Percentiles rank a stretch among this genome's conserved stretches.
These are phyloP conservation scores for Harpagifer antarcticus DNA, from an alignment of 2,797 vertebrate genomes.

Conservation along the genomic window DNA sequence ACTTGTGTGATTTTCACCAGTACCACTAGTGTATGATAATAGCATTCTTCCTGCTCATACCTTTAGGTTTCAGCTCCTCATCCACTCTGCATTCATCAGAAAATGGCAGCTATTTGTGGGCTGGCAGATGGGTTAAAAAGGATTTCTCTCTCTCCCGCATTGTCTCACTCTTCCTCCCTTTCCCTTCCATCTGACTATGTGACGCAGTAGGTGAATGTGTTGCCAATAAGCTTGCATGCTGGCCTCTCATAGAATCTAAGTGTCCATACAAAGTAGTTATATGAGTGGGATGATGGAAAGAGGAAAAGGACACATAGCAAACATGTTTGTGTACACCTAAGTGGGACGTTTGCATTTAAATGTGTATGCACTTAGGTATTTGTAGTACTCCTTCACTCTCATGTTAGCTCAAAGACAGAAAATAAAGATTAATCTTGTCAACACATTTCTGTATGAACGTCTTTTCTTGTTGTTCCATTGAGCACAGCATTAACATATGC, in stretches of 20 bases:
- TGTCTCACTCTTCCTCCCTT: constrained; percentile 30
- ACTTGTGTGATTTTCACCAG: constrained; percentile 31
- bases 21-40: constrained; percentile 42
- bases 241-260: constrained; percentile 24
- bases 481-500: constrained; percentile 22
- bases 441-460: constrained; percentile 3
- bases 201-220: constrained; percentile 35
- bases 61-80: constrained; percentile 49
- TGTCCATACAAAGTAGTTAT: constrained; percentile 8
- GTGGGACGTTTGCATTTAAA: not conserved
- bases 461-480: constrained; percentile 32
- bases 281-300: not conserved
- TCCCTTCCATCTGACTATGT: constrained; percentile 30
- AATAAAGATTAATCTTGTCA: constrained; percentile 1
- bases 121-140: constrained; percentile 46
- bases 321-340: not conserved
- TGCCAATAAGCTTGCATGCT: constrained; percentile 25
- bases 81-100: constrained; percentile 67
- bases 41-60: constrained; percentile 43
- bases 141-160: constrained; percentile 35
- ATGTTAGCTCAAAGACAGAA: not conserved
- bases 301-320: not conserved
- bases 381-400: not conserved
- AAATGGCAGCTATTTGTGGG: constrained; percentile 73
- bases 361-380: not conserved